A percentile compares a stretch with the other conserved stretches of the same genome.
These are phyloP conservation scores for Empis stercorea DNA, from an alignment of 2,888 invertebrate species.

Conservation along the genomic window DNA sequence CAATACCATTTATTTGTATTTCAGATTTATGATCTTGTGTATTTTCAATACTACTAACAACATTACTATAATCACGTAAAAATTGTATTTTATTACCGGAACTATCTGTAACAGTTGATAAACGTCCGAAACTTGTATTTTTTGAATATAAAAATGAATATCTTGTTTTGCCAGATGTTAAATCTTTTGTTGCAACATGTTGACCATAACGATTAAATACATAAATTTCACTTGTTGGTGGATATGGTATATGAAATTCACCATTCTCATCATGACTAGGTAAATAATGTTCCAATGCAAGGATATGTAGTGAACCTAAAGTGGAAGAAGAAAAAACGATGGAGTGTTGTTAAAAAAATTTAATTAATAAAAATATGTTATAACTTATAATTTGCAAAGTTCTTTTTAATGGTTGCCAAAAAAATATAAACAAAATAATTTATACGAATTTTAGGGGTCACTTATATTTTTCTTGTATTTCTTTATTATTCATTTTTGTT, in stretches of 20 bases:
- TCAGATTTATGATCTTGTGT: conserved; percentile 88
- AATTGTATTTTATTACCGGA: conserved; percentile 88
- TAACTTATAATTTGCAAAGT: no score
- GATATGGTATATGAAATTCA: conserved; percentile 86
- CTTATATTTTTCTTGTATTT: no score
- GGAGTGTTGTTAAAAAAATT: no score
- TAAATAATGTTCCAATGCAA: conserved; percentile 74
- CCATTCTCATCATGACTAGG: conserved; percentile 79
- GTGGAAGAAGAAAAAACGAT: conserved; percentile 11
- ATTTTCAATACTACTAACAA: conserved; percentile 87
- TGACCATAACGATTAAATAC: conserved; percentile 92
- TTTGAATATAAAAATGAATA: conserved; percentile 96
- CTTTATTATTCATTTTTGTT: no score
- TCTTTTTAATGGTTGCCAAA: no score
- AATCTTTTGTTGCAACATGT: conserved; percentile 86
- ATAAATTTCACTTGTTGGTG: conserved; percentile 86
- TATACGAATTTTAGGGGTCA: no score
- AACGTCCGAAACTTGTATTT: conserved; percentile 87
- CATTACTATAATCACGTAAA: conserved; percentile 80
- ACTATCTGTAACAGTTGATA: conserved; percentile 87
- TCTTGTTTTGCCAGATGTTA: conserved; percentile 86
- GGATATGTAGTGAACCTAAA: conserved; percentile 63
- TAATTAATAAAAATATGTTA: no score
- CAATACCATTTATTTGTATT: conserved; percentile 83
- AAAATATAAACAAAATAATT: no score